Evolutionary conservation across 2,797 vertebrate genomes (phyloP), one percentile per base, ranked within the genome.

Genomic region (Brachymystax lenok): DNA sequence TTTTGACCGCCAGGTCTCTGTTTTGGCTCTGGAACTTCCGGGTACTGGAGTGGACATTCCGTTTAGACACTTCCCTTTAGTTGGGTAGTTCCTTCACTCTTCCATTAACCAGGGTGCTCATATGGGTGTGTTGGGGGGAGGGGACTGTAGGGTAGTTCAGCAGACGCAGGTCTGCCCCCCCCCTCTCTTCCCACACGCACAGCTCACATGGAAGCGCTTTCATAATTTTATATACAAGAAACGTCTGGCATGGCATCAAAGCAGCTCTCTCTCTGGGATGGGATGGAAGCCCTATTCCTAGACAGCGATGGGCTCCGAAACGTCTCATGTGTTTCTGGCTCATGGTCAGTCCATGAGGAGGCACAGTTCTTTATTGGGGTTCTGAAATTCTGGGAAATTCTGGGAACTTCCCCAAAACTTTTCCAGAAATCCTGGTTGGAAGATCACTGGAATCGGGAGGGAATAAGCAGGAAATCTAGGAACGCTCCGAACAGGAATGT

Each of bases 151-250:
- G 14, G 51, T 21, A 27, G 27, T 76, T 71, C 70, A 66, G 73
- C 69, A 63, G 69, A 73, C 72, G 74, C 12, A 69, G 14, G 28
- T 63, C 69, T 35, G 33, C 66, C 24, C 2, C 56, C 10, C 13
- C 46, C 14, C 24, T 54, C 40, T 46, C 52, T n/a, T 12, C 10
- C 17, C 24, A 69, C 35, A 24, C 33, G 75, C 68, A n/a, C 54
- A 14, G 73, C n/a, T 52, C 77, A 73, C 79, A 79, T 77, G 79
- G 54, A 77, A 79, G 21, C 21, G 35, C 74, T 79, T 84, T 66
- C 69, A 80, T 78, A 69, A 82, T 74, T 74, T 61, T 74, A 64
- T 66, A 35, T 73, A 46, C 40, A 63, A 33, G 71, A 54, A 64
- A 73, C 24, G 21, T 71, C 69, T 77, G 74, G 80, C 66, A 50